Evolutionary conservation across 2,113 vertebrate genomes (phyloP).

Genomic region (Oncorhynchus gorbuscha): DNA sequence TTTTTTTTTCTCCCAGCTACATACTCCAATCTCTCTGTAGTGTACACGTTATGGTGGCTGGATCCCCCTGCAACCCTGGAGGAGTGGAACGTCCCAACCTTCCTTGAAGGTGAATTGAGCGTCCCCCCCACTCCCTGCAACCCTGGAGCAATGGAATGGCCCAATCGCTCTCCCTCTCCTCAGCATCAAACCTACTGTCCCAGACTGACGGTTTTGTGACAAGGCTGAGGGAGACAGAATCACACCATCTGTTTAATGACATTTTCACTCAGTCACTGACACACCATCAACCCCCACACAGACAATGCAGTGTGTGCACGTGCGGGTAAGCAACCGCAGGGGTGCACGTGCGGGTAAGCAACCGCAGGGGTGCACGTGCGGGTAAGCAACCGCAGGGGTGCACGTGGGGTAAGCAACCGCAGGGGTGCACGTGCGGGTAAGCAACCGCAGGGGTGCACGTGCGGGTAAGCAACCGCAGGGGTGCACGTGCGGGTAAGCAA

Average conservation of each 20-base stretch:
- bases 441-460: too few species aligned
- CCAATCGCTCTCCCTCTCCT: neutral
- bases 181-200: neutral
- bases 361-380: too few species aligned
- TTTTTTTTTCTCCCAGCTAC: too few species aligned
- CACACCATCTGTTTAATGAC: slow-evolving; percentile 61
- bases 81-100: slow-evolving; percentile 21
- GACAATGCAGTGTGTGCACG: slow-evolving; percentile 16
- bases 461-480: too few species aligned
- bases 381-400: too few species aligned
- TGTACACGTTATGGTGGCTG: neutral
- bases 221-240: slow-evolving; percentile 42
- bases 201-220: slow-evolving; percentile 38
- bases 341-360: too few species aligned
- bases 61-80: neutral
- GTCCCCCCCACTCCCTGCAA: neutral
- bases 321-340: too few species aligned
- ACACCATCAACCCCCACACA: slow-evolving; percentile 20
- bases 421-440: too few species aligned
- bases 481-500: too few species aligned
- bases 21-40: too few species aligned
- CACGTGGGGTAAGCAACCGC: too few species aligned
- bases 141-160: slow-evolving; percentile 4
- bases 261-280: slow-evolving; percentile 55
- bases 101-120: slow-evolving; percentile 17